Conservation (phyloP, 2,888 invertebrate species). For the Phyllotreta striolata region DNA sequence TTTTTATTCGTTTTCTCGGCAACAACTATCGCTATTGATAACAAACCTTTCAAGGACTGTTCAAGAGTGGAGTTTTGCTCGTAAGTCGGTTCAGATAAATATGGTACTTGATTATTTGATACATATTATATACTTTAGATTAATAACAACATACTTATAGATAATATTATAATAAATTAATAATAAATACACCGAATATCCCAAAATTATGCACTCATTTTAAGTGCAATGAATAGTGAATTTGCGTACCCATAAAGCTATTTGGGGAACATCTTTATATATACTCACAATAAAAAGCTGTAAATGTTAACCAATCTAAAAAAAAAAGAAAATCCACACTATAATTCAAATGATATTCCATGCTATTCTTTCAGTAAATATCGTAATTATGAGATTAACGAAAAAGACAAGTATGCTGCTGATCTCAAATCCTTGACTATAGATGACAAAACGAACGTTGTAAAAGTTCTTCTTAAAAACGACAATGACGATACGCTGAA, state of each 20-base stretch:
- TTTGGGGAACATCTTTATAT: too few relatives aligned
- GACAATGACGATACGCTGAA: constrained; percentile 21
- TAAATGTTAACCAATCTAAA: too few relatives aligned
- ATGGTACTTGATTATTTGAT: neutral
- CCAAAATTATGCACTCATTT: too few relatives aligned
- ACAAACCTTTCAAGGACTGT: constrained; percentile 37
- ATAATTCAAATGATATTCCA: too few relatives aligned
- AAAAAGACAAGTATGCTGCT: constrained; percentile 23
- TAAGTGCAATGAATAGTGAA: too few relatives aligned
- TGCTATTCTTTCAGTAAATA: constrained; percentile 18
- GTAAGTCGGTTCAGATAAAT: constrained; percentile 22
- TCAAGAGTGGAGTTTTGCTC: constrained; percentile 32
- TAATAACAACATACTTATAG: neutral
- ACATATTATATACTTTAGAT: neutral
- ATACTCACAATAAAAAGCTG: too few relatives aligned
- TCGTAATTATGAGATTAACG: constrained; percentile 23
- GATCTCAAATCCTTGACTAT: neutral
- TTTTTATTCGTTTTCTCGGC: constrained; percentile 12
- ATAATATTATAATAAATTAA: neutral
- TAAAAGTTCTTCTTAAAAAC: constrained; percentile 33
- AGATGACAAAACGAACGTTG: constrained; percentile 8
- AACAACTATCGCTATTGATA: constrained; percentile 22
- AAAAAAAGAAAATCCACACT: too few relatives aligned
- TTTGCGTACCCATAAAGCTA: too few relatives aligned
- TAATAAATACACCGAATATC: too few relatives aligned